Evolutionary conservation across 2,888 invertebrate species (phyloP), one percentile per base, ranked within the genome.

Genomic region (Harpalus rufipes): DNA sequence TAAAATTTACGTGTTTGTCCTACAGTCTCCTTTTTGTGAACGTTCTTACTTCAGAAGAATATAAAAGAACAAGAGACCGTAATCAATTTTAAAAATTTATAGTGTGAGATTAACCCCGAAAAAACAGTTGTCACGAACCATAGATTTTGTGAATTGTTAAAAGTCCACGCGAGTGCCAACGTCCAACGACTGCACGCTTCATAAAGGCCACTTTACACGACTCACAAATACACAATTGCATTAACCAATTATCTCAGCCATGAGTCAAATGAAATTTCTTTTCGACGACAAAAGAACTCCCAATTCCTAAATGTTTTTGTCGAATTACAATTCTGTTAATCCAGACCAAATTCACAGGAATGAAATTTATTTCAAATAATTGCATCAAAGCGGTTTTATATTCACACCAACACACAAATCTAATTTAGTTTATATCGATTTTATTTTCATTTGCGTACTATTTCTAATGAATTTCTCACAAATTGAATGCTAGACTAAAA

Each of bases 51-150:
- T 82, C 1, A 82, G 58, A 68, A 68, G 81, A 82, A 82, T 82
- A 82, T 82, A 82, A 82, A 82, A 82, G 82, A 82, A 82, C 82
- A 41, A 56, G 72, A 82, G 82, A 82, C 82, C 82, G 84, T 78
- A 84, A 84, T 84, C 84, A 84, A 84, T 84, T 84, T 84, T 84
- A 84, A 84, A 84, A 84, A 84, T 84, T 76, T 84, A 84, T 76
- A 58, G 76, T 63, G 76, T 84, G 51, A 76, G 84, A 84, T 84
- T 84, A 84, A 78, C 56, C 61, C 84, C 76, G 63, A 78, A 76
- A 74, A 76, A 78, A 78, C 84, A 76, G 84, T 84, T 84, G 84
- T 84, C 84, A 84, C 78, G 84, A 76, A 84, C 84, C 84, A 84
- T 84, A 84, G 76, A 84, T 84, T 84, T 84, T 84, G 84, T 84